A percentile compares a stretch with the other conserved stretches of the same genome.
phyloP scores from a whole-genome alignment of 2,888 invertebrate genomes.

The Pyrochroa serraticornis region DNA sequence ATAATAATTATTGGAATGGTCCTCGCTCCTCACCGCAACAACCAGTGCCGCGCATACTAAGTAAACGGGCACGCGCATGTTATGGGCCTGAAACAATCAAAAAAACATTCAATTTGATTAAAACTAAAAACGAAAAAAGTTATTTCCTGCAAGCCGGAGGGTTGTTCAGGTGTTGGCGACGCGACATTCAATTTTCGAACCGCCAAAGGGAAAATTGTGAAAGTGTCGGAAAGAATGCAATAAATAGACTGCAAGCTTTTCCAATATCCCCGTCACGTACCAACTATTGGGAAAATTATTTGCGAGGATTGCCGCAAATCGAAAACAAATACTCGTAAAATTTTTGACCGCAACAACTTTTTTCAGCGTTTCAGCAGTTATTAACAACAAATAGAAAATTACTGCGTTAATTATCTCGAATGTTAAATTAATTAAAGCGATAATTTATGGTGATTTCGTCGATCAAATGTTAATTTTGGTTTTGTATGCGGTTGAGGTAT shows the following conservation, averaged over 20 bases:
- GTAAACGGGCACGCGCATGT: constrained; percentile 55
- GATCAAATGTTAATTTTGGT: too few species aligned
- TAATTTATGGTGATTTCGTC: too few species aligned
- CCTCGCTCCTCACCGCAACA: constrained; percentile 49
- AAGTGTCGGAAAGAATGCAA: constrained; percentile 12
- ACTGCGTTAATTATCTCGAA: too few species aligned
- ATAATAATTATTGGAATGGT: constrained; percentile 38
- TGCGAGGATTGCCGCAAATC: too few species aligned
- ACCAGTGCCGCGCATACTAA: constrained; percentile 53
- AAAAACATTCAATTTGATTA: constrained; percentile 3
- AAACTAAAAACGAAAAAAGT: background rate
- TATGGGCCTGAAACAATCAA: constrained; percentile 42
- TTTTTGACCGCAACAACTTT: too few species aligned
- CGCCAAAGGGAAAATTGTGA: constrained; percentile 4
- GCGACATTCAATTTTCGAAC: constrained; percentile 2
- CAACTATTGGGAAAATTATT: constrained; percentile 5
- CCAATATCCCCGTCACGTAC: constrained; percentile 14
- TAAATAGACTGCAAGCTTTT: constrained; percentile 8
- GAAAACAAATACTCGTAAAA: too few species aligned
- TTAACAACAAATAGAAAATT: too few species aligned
- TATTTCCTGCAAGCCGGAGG: background rate
- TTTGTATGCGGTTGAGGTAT: too few species aligned
- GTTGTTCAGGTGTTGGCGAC: background rate
- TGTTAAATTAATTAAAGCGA: too few species aligned
- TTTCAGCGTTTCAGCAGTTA: too few species aligned